phyloP scores from a whole-genome alignment of 2,888 invertebrate genomes.

The Mystacides longicornis region DNA sequence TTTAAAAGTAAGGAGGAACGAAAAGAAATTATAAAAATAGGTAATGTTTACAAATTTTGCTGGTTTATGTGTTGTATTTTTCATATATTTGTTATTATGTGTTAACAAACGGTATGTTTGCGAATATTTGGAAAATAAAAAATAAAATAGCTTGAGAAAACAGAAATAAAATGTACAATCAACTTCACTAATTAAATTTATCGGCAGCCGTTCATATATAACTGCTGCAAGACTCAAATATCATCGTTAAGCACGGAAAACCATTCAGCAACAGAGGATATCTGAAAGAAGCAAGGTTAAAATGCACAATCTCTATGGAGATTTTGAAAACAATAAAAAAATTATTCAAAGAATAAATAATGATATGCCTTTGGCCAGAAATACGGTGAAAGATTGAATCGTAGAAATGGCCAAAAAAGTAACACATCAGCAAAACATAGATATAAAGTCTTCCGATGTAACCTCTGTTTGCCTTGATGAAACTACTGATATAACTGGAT shows the following conservation, averaged over 20 bases:
- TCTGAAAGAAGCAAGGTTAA: constrained; percentile 21
- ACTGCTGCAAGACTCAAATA: no score
- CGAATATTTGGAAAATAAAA: no score
- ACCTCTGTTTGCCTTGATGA: constrained; percentile 25
- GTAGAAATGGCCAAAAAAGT: constrained; percentile 19
- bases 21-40: no score
- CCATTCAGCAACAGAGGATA: constrained; percentile 13
- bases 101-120: no score
- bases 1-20: no score
- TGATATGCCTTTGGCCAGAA: constrained; percentile 9
- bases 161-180: no score
- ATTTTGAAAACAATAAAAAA: constrained; percentile 17
- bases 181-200: no score
- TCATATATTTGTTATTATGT: no score
- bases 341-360: constrained; percentile 14
- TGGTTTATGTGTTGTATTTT: no score
- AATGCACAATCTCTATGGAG: constrained; percentile 13
- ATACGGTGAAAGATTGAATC: constrained; percentile 12
- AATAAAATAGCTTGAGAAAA: no score
- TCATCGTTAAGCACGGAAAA: constrained; percentile 1
- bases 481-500: constrained; percentile 25
- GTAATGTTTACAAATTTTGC: no score
- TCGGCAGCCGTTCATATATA: no score
- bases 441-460: constrained; percentile 22
- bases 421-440: constrained; percentile 23